Conservation (phyloP, 2,113 vertebrate genomes). For the Leuciscus idus region DNA sequence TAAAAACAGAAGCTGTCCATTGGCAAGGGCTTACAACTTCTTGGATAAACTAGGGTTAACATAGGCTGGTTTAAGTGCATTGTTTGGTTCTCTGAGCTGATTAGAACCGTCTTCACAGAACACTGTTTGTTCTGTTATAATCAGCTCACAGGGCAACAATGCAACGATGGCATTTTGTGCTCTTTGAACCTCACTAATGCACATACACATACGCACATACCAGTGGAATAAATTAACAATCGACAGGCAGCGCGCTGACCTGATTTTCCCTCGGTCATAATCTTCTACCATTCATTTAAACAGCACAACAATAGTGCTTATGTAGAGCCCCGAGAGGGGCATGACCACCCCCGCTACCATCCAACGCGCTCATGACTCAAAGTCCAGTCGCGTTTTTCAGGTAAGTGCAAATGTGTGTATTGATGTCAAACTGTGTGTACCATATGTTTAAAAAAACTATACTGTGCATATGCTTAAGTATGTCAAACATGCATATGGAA, state of each 20-base stretch:
- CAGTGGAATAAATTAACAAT: slow-evolving; percentile 21
- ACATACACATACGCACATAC: slow-evolving; percentile 26
- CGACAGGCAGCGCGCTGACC: neutral
- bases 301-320: slow-evolving; percentile 4
- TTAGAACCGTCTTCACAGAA: slow-evolving; percentile 17
- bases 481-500: neutral
- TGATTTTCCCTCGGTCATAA: slow-evolving; percentile 23
- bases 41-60: slow-evolving; percentile 3
- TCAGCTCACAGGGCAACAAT: slow-evolving; percentile 10
- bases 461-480: slow-evolving; percentile 3
- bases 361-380: neutral
- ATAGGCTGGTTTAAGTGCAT: neutral
- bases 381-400: slow-evolving; percentile 5
- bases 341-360: neutral
- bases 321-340: neutral
- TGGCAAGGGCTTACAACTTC: neutral
- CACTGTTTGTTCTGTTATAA: slow-evolving; percentile 18
- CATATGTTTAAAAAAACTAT: neutral
- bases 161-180: neutral
- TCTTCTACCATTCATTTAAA: neutral
- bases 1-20: slow-evolving; percentile 5
- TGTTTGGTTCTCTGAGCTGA: slow-evolving; percentile 31
- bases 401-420: neutral
- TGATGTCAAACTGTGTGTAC: neutral
- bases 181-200: slow-evolving; percentile 16